A percentile compares a stretch with the other conserved stretches of the same genome.
These are phyloP conservation scores for Ophiodon elongatus DNA, from an alignment of 2,113 vertebrate genomes.

Conservation along the genomic window DNA sequence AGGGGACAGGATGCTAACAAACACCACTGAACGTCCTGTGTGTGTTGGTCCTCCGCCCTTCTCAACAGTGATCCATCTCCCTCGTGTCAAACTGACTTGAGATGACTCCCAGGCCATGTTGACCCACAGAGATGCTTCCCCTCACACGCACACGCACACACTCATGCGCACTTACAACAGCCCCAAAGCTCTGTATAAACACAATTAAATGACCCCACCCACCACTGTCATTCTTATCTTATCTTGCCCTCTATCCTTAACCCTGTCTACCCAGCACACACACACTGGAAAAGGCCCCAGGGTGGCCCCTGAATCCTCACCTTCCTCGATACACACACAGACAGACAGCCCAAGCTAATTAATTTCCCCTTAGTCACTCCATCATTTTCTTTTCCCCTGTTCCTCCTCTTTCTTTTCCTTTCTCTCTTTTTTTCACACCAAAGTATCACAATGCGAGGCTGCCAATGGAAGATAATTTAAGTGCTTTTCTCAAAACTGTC, in stretches of 20 bases:
- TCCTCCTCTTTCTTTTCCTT: slow-evolving; percentile 16
- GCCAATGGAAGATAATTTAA: not conserved
- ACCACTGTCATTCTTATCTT: slow-evolving; percentile 79
- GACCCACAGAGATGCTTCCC: slow-evolving; percentile 71
- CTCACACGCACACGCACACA: slow-evolving; percentile 41
- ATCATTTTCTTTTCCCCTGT: slow-evolving; percentile 47
- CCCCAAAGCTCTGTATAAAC: slow-evolving; percentile 75
- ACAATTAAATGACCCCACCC: slow-evolving; percentile 74
- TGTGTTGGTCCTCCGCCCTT: slow-evolving; percentile 67
- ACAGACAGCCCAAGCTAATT: slow-evolving; percentile 40
- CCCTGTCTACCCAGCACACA: slow-evolving; percentile 14
- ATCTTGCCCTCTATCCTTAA: slow-evolving; percentile 73
- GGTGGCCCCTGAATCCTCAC: slow-evolving; percentile 66
- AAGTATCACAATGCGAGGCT: not conserved
- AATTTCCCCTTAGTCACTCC: slow-evolving; percentile 52
- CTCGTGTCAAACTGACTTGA: slow-evolving; percentile 65
- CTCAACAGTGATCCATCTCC: slow-evolving; percentile 73
- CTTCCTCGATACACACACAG: slow-evolving; percentile 54
- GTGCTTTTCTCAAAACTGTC: not conserved
- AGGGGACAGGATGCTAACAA: slow-evolving; percentile 76
- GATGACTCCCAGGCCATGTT: slow-evolving; percentile 77
- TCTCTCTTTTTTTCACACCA: slow-evolving; percentile 27
- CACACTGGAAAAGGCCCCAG: slow-evolving; percentile 46
- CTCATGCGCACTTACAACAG: slow-evolving; percentile 48
- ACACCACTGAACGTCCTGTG: slow-evolving; percentile 58